Conservation (phyloP, 2,113 vertebrate species). For the Platysternon megacephalum region DNA sequence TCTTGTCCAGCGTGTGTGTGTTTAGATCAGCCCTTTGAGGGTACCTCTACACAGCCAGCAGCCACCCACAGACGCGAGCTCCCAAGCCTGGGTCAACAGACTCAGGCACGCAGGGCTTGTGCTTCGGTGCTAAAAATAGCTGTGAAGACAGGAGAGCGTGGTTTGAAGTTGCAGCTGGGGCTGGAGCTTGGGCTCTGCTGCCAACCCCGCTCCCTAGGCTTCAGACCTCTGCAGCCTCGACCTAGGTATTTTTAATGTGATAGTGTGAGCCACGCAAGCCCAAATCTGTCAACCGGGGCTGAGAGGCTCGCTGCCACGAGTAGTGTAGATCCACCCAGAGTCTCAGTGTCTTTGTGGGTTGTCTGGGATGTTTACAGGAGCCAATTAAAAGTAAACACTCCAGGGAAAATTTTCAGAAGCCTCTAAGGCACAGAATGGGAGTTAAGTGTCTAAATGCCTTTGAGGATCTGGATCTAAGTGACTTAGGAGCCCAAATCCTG, state of each 20-base stretch:
- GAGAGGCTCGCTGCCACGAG: neutral
- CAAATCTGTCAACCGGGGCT: neutral
- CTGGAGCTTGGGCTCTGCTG: neutral
- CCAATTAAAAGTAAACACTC: neutral
- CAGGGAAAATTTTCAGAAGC: neutral
- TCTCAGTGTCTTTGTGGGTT: neutral
- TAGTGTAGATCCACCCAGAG: neutral
- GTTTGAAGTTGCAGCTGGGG: neutral
- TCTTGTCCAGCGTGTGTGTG: neutral
- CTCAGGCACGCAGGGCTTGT: neutral
- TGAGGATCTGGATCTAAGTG: neutral
- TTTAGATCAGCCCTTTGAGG: neutral
- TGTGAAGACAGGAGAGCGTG: neutral
- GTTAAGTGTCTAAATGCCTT: neutral
- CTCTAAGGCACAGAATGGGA: neutral
- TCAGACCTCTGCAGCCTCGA: too few relatives aligned
- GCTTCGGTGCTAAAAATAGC: neutral
- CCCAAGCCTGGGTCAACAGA: neutral
- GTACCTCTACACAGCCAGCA: neutral
- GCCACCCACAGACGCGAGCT: neutral
- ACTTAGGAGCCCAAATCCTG: neutral
- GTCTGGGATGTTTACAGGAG: neutral
- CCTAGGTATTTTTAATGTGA: neutral
- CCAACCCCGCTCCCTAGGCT: too few relatives aligned
- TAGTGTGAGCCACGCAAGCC: neutral